phyloP scores from a whole-genome alignment of 2,888 invertebrate species.

The Sphinx pinastri region DNA sequence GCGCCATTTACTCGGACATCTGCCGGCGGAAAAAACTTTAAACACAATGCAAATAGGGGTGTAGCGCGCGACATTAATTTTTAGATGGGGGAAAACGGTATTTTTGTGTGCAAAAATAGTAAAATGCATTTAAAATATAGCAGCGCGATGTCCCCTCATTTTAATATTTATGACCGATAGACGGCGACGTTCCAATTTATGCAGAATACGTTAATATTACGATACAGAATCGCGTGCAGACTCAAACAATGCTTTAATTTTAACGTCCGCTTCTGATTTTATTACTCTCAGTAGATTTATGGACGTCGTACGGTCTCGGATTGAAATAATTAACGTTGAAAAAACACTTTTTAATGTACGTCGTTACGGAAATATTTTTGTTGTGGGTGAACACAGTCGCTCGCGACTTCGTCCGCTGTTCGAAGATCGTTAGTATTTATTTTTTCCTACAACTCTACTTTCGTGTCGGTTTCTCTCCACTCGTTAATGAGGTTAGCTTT shows the following conservation, averaged over 20 bases:
- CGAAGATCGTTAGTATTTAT: not conserved
- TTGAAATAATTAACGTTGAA: constrained; percentile 11
- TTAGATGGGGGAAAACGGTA: constrained; percentile 72
- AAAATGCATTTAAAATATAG: constrained; percentile 81
- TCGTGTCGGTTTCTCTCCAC: too few relatives aligned
- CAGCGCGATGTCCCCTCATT: constrained; percentile 71
- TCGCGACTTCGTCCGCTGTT: not conserved
- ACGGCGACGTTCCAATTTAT: constrained; percentile 22
- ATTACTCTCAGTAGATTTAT: constrained; percentile 57
- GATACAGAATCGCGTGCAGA: constrained; percentile 45
- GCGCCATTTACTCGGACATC: constrained; percentile 82
- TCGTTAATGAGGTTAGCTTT: too few relatives aligned
- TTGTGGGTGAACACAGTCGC: not conserved
- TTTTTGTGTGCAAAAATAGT: constrained; percentile 73
- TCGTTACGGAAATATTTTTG: not conserved
- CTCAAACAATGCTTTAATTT: constrained; percentile 30
- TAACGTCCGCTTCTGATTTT: constrained; percentile 56
- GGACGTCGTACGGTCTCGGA: constrained; percentile 10
- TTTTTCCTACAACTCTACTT: too few relatives aligned
- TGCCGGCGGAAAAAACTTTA: constrained; percentile 71
- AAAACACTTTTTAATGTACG: constrained; percentile 16
- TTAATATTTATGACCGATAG: constrained; percentile 71
- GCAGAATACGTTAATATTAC: constrained; percentile 30
- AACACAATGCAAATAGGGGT: constrained; percentile 82
- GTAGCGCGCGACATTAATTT: constrained; percentile 72